These are phyloP conservation scores for Psittacara wagleri DNA, from an alignment of 2,113 vertebrate genomes.

Conservation along the genomic window DNA sequence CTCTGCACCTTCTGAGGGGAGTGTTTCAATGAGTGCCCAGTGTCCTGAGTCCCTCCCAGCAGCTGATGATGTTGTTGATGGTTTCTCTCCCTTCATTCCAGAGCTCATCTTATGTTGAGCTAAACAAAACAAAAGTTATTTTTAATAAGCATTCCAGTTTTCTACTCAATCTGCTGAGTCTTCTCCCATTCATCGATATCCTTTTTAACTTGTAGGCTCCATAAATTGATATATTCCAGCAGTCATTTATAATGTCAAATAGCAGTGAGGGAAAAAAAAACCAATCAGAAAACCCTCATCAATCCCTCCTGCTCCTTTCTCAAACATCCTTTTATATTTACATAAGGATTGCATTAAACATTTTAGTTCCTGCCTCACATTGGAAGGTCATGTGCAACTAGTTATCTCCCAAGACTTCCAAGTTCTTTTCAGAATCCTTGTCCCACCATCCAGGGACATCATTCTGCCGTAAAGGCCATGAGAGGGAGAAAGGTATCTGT, in stretches of 20 bases:
- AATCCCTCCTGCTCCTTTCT: not conserved
- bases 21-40: fast-evolving
- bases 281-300: not conserved
- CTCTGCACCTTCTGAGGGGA: fast-evolving
- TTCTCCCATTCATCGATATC: not conserved
- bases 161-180: not conserved
- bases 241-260: not conserved
- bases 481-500: not conserved
- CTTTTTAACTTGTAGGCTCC: not conserved
- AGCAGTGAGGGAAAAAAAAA: not conserved
- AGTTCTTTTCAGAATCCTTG: not conserved
- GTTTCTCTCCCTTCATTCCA: not conserved
- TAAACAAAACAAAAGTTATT: not conserved
- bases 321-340: not conserved
- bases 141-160: not conserved
- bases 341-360: not conserved
- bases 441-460: not conserved
- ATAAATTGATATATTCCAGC: not conserved
- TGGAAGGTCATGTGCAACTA: not conserved
- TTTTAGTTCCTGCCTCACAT: not conserved
- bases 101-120: not conserved
- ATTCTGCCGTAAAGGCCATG: not conserved
- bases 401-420: not conserved
- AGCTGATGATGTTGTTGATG: not conserved
- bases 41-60: not conserved